Conservation (phyloP, 2,888 invertebrate genomes). For the Diadromus collaris region DNA sequence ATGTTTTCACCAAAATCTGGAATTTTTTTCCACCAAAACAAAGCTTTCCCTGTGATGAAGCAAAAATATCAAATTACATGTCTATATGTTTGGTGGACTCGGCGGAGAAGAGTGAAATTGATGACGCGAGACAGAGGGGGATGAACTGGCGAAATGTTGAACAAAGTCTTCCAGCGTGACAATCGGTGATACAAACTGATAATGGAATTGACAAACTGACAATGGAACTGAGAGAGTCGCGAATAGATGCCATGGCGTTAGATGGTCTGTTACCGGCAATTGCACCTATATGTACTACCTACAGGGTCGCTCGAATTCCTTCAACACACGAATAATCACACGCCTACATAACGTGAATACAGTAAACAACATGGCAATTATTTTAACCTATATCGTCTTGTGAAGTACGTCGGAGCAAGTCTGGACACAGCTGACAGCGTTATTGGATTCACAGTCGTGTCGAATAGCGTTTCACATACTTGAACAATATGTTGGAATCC, state of each 20-base stretch:
- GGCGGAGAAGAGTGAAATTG: constrained; percentile 21
- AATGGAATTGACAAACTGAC: constrained; percentile 73
- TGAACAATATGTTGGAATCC: constrained; percentile 61
- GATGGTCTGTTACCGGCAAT: constrained; percentile 63
- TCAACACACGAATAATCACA: constrained; percentile 20
- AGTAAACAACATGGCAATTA: neutral
- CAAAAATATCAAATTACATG: no score
- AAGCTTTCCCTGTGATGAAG: no score
- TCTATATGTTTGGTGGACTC: constrained; percentile 54
- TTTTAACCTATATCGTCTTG: neutral
- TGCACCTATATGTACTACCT: constrained; percentile 46
- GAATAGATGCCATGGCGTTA: constrained; percentile 68
- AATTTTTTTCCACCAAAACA: no score
- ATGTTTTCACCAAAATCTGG: no score
- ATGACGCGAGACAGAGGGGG: constrained; percentile 72
- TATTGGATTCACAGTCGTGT: constrained; percentile 33
- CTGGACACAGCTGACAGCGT: neutral
- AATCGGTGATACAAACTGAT: constrained; percentile 70
- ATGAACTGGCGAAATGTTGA: constrained; percentile 68
- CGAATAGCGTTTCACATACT: constrained; percentile 56
- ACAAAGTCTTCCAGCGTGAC: constrained; percentile 70
- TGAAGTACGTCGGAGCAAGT: neutral
- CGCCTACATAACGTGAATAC: neutral
- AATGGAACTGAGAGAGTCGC: constrained; percentile 68
- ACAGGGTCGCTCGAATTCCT: constrained; percentile 38